A percentile compares a stretch with the other conserved stretches of the same genome.
Evolutionary conservation across 2,888 invertebrate genomes (phyloP).

Genomic region (Opisthograptis luteolata): DNA sequence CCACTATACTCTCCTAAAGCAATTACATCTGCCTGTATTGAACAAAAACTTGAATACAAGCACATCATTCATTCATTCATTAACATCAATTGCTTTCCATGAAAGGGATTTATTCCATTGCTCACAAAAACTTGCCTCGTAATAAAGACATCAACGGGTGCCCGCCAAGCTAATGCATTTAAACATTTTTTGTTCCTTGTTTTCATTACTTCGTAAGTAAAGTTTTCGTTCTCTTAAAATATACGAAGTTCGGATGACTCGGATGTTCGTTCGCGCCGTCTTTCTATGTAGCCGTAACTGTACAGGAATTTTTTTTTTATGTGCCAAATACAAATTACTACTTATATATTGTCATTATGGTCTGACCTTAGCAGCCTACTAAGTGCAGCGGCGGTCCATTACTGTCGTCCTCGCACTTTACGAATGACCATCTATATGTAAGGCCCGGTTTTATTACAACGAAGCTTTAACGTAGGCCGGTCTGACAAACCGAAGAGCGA

Average conservation of each 20-base stretch:
- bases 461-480: not conserved
- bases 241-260: slow-evolving; percentile 4
- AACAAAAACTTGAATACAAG: slow-evolving; percentile 34
- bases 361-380: slow-evolving; percentile 54
- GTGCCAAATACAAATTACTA: slow-evolving; percentile 43
- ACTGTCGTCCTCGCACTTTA: slow-evolving; percentile 68
- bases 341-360: slow-evolving; percentile 47
- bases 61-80: slow-evolving; percentile 37
- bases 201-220: slow-evolving; percentile 20
- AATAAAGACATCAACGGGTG: slow-evolving; percentile 54
- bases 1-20: slow-evolving; percentile 2
- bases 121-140: slow-evolving; percentile 34
- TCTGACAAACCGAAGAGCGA: not conserved
- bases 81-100: slow-evolving; percentile 41
- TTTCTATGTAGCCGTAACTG: slow-evolving; percentile 20
- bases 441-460: slow-evolving; percentile 10
- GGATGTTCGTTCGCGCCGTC: not conserved
- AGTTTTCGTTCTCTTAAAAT: slow-evolving; percentile 13
- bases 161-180: slow-evolving; percentile 37
- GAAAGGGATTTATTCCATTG: slow-evolving; percentile 39
- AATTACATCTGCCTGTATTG: slow-evolving; percentile 19
- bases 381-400: slow-evolving; percentile 60
- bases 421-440: slow-evolving; percentile 32
- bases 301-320: slow-evolving; percentile 23
- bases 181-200: slow-evolving; percentile 36